phyloP scores from a whole-genome alignment of 2,888 invertebrate genomes.

The Acanthosepion esculentum region DNA sequence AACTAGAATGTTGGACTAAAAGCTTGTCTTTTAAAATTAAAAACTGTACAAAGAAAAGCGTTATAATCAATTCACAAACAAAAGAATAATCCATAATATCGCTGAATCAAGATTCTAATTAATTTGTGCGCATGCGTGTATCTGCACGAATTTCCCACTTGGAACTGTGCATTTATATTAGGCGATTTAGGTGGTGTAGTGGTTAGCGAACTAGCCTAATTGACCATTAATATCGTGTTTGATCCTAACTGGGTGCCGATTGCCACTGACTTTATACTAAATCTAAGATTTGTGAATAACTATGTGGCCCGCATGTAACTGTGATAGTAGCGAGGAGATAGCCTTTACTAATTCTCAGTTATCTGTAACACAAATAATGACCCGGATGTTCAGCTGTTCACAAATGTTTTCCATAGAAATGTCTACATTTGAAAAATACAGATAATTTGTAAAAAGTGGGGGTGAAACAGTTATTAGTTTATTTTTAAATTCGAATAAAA shows the following conservation, averaged over 20 bases:
- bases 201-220: too few species aligned
- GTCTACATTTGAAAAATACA: neutral
- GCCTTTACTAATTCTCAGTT: neutral
- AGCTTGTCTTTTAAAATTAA: neutral
- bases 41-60: neutral
- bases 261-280: too few species aligned
- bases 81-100: neutral
- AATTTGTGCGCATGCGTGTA: neutral
- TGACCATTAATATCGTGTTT: too few species aligned
- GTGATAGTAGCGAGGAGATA: neutral
- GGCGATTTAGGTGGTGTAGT: too few species aligned
- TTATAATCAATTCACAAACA: neutral
- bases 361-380: neutral
- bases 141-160: neutral
- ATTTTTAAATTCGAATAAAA: too few species aligned
- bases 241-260: too few species aligned
- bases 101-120: neutral
- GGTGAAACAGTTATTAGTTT: neutral
- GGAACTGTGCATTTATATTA: neutral
- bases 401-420: neutral
- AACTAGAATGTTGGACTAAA: too few species aligned
- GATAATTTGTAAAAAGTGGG: neutral
- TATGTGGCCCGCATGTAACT: neutral
- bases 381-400: neutral
- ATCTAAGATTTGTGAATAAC: too few species aligned